Conservation (phyloP, 2,888 invertebrate species). For the Eledone cirrhosa region DNA sequence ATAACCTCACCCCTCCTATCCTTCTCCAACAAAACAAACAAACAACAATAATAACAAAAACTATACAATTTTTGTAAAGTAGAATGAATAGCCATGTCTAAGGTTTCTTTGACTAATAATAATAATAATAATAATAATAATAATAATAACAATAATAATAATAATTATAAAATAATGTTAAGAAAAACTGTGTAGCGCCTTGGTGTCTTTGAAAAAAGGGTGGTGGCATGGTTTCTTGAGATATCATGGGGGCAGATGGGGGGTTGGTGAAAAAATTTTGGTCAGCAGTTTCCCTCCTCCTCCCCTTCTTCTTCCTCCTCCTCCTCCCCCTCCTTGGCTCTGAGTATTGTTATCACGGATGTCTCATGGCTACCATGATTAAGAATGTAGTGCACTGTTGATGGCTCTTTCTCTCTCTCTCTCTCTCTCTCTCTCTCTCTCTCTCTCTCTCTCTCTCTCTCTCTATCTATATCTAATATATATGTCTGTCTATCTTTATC, state of each 20-base stretch:
- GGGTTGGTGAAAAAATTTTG: not conserved
- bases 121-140: too few relatives aligned
- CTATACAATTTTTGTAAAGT: too few relatives aligned
- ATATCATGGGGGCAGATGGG: not conserved
- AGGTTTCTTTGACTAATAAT: constrained; percentile 5
- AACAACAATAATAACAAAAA: too few relatives aligned
- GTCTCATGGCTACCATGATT: constrained; percentile 16
- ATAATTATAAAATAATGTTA: not conserved
- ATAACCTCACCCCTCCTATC: too few relatives aligned
- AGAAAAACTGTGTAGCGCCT: constrained; percentile 12
- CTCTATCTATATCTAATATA: too few relatives aligned
- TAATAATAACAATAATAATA: too few relatives aligned
- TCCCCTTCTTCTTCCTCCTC: constrained; percentile 24
- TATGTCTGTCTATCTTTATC: too few relatives aligned
- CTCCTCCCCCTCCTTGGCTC: not conserved
- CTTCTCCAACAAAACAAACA: too few relatives aligned
- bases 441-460: constrained; percentile 22
- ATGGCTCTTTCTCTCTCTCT: constrained; percentile 8
- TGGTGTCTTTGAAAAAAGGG: constrained; percentile 23
- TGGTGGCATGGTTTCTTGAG: constrained; percentile 17
- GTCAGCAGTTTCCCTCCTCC: not conserved
- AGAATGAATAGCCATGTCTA: not conserved
- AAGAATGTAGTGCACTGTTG: constrained; percentile 20
- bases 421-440: constrained; percentile 24
- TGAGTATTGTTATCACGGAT: not conserved